Conservation (phyloP, 2,113 vertebrate genomes). For the Anoplopoma fimbria region DNA sequence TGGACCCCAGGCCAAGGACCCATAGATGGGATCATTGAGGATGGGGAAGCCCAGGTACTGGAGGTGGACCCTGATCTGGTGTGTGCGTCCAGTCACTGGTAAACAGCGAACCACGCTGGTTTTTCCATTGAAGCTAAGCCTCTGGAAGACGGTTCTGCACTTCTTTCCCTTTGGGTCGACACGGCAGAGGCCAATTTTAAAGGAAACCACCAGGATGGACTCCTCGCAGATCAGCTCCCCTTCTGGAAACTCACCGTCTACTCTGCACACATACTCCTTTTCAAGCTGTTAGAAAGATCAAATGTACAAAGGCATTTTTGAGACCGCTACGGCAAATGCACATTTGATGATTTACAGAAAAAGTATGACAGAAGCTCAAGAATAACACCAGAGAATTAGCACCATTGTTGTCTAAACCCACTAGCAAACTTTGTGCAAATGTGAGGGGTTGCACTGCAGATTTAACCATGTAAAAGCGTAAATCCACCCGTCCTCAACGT, state of each 20-base stretch:
- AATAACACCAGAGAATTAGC: background rate
- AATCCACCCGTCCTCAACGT: slow-evolving; percentile 21
- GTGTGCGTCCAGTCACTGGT: slow-evolving; percentile 93
- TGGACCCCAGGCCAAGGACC: slow-evolving; percentile 93
- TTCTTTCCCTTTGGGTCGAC: slow-evolving; percentile 92
- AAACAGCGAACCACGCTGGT: slow-evolving; percentile 92
- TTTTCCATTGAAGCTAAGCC: slow-evolving; percentile 90
- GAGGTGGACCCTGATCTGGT: slow-evolving; percentile 97
- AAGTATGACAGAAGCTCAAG: background rate
- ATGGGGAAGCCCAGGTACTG: slow-evolving; percentile 96
- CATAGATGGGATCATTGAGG: slow-evolving; percentile 96
- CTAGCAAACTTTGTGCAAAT: background rate
- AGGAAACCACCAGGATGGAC: slow-evolving; percentile 94
- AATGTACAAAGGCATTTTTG: background rate
- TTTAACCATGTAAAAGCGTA: background rate
- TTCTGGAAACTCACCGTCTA: slow-evolving; percentile 92
- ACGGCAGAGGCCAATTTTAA: slow-evolving; percentile 94
- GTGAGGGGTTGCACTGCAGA: background rate
- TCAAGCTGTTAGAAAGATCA: slow-evolving; percentile 85
- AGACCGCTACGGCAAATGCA: background rate
- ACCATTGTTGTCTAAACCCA: background rate
- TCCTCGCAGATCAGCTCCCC: slow-evolving; percentile 90
- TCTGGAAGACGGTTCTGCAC: slow-evolving; percentile 91
- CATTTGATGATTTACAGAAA: background rate
- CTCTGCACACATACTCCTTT: slow-evolving; percentile 96